phyloP scores from a whole-genome alignment of 2,888 invertebrate species.

The Acanthosepion esculentum region DNA sequence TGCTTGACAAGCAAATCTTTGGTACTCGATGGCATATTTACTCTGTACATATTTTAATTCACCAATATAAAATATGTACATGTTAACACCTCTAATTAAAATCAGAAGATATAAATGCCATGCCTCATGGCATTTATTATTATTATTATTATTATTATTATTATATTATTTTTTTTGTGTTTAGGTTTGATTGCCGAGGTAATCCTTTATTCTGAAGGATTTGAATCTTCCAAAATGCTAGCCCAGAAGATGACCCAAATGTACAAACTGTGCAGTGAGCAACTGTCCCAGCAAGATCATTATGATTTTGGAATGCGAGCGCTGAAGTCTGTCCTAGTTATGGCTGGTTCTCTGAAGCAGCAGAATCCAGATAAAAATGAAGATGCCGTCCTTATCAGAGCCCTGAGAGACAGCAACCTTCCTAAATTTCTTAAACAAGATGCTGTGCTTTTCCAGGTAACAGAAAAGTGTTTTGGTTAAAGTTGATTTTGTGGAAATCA shows the following conservation, averaged over 20 bases:
- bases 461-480: background rate
- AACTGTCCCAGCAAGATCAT: slow-evolving; percentile 89
- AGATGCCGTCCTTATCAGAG: slow-evolving; percentile 84
- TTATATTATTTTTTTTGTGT: background rate
- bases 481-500: background rate
- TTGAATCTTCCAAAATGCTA: slow-evolving; percentile 87
- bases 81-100: no score
- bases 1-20: no score
- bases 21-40: no score
- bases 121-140: background rate
- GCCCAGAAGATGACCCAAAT: slow-evolving; percentile 92
- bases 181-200: slow-evolving; percentile 83
- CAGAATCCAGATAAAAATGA: slow-evolving; percentile 87
- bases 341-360: slow-evolving; percentile 90
- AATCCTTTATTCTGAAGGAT: slow-evolving; percentile 90
- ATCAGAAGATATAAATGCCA: no score
- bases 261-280: slow-evolving; percentile 91
- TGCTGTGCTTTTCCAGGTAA: slow-evolving; percentile 83
- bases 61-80: no score
- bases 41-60: no score
- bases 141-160: background rate
- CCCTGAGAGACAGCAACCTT: slow-evolving; percentile 88
- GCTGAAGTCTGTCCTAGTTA: slow-evolving; percentile 82
- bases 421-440: slow-evolving; percentile 91
- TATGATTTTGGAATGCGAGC: slow-evolving; percentile 86